A percentile compares a stretch with the other conserved stretches of the same genome.
These are phyloP conservation scores for Matsumyia berberina DNA, from an alignment of 2,888 invertebrate species.

Conservation along the genomic window DNA sequence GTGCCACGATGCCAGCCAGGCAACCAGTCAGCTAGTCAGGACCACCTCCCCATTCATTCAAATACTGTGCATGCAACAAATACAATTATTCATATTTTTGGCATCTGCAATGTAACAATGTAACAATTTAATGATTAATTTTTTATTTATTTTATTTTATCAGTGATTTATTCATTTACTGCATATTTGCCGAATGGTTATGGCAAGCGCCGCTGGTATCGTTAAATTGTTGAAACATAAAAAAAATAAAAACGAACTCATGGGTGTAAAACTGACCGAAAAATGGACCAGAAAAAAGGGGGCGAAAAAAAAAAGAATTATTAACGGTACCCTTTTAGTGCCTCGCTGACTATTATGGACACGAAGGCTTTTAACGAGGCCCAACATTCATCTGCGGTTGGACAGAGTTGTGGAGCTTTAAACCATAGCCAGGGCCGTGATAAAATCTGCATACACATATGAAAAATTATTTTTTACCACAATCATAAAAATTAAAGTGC, in stretches of 20 bases:
- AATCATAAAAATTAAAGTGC: conserved; percentile 72
- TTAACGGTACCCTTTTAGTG: conserved; percentile 67
- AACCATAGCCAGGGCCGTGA: conserved; percentile 31
- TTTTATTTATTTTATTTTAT: conserved; percentile 73
- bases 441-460: conserved; percentile 48
- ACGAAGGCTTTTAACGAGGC: conserved; percentile 69
- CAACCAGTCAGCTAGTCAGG: neutral
- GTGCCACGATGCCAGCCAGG: neutral
- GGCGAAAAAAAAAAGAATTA: conserved; percentile 51
- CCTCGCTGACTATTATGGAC: conserved; percentile 65
- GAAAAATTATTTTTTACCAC: conserved; percentile 35
- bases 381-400: conserved; percentile 63
- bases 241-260: conserved; percentile 24
- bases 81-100: conserved; percentile 70
- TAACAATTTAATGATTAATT: conserved; percentile 75
- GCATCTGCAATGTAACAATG: conserved; percentile 71
- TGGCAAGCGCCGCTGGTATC: conserved; percentile 51
- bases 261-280: conserved; percentile 61
- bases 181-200: conserved; percentile 67
- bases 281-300: conserved; percentile 31
- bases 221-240: conserved; percentile 45
- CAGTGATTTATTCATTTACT: conserved; percentile 73
- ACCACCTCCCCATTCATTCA: conserved; percentile 4
- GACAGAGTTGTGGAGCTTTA: conserved; percentile 43
- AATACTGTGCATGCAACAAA: conserved; percentile 66